Conservation (phyloP, 2,113 vertebrate species). For the Rousettus leschenaultii region DNA sequence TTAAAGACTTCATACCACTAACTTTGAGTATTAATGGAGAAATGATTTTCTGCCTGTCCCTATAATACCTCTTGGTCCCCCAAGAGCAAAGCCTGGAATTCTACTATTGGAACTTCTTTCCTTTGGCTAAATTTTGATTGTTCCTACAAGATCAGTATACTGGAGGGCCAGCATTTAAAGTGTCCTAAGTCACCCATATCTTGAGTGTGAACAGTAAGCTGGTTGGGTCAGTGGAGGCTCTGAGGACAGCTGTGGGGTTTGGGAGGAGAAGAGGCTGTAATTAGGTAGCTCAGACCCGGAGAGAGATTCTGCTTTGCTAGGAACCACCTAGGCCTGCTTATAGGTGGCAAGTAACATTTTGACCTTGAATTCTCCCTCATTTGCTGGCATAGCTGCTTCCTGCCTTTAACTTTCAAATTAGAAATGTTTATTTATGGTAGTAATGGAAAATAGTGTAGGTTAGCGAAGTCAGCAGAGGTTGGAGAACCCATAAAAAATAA, state of each 20-base stretch:
- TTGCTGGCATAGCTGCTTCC: background rate
- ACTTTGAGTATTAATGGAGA: background rate
- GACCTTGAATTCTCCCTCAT: background rate
- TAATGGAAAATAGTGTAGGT: background rate
- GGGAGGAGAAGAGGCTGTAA: background rate
- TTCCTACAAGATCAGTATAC: background rate
- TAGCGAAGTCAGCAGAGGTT: background rate
- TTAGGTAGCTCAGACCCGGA: background rate
- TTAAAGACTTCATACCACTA: background rate
- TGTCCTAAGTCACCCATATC: background rate
- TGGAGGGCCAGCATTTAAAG: background rate
- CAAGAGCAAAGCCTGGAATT: background rate
- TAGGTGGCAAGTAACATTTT: background rate
- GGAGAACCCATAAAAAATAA: background rate
- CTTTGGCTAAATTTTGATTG: conserved; percentile 16
- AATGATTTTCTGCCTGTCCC: background rate
- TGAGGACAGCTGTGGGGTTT: background rate
- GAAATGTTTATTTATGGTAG: background rate
- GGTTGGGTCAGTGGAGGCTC: background rate
- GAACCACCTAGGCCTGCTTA: background rate
- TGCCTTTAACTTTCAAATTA: conserved; percentile 6
- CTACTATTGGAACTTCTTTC: background rate
- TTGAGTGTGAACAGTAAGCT: background rate
- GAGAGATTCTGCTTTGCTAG: background rate
- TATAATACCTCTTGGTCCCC: background rate